These are phyloP conservation scores for Laupala kohalensis DNA, from an alignment of 1,140 invertebrate species.

Conservation along the genomic window DNA sequence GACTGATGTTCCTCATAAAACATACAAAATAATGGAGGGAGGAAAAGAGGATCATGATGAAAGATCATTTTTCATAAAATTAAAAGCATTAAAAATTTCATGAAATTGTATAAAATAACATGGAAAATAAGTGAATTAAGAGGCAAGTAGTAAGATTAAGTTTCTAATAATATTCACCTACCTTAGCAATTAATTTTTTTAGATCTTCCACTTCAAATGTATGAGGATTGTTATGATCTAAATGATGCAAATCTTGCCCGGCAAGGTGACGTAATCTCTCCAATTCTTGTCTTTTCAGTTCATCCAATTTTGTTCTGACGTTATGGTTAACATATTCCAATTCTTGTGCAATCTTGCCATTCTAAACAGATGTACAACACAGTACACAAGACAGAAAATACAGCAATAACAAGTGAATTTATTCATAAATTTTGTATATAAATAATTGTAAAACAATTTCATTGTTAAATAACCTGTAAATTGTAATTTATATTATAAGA, in stretches of 20 bases:
- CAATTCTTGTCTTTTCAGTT: conserved; percentile 83
- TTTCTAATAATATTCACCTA: no score
- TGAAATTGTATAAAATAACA: no score
- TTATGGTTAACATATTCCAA: conserved; percentile 80
- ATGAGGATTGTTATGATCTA: conserved; percentile 80
- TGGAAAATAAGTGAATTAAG: no score
- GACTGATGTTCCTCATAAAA: no score
- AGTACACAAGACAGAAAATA: neutral
- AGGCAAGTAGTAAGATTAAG: no score
- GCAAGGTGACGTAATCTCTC: conserved; percentile 42
- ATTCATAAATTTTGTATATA: no score
- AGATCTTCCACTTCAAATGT: conserved; percentile 94
- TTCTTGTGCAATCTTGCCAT: conserved; percentile 81
- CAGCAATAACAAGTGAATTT: no score
- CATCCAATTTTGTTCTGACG: conserved; percentile 77
- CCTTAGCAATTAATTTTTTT: conserved; percentile 76
- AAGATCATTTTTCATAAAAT: no score
- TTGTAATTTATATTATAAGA: neutral
- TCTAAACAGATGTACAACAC: conserved; percentile 36
- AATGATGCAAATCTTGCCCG: conserved; percentile 55
- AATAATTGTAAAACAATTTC: neutral
- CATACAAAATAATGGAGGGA: no score
- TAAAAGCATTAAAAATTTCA: no score
- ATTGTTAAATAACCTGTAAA: neutral
- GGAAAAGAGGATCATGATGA: no score